Base-by-base conservation (phyloP, 2,113 vertebrate genomes). In the Neolamprologus variostigma region DNA sequence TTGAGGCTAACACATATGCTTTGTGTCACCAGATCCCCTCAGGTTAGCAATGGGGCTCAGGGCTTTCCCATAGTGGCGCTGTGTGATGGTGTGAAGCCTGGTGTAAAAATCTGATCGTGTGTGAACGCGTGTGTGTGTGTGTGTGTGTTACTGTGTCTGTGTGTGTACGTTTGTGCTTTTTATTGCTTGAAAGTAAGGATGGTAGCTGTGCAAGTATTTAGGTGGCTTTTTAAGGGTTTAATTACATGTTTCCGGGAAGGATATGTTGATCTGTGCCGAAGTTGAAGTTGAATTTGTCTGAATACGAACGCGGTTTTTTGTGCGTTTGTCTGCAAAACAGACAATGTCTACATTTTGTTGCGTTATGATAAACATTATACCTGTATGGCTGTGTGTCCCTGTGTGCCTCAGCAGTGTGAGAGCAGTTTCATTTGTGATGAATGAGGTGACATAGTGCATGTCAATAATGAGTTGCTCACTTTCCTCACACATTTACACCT, bases 1-100 rank as follows among this genome's bases (percentile, higher is more conserved):
- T 81, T 33, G 54, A 87, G 81, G 85, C 80, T 91, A 81, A 86
- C 93, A 93, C 93, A 93, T 95, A 94, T 89, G 93, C 84, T 94
- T 89, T 81, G 86, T 93, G 93, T 89, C 93, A 89, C 17, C 33
- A 73, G 79, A 91, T 91, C 91, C 90, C 92, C 86, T 86, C 86
- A 88, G 92, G 92, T 94, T 95, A 92, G 79, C 87, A 45, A 40
- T 33, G 21, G 78, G 23, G 83, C 86, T 92, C 28, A 4, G 57
- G 83, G 84, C 73, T 83, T 89, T 85, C 45, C 79, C 33, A 68
- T 85, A 76, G 82, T 87, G 82, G 85, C 61, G 47, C 61, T 14
- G 76, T 90, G 78, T 90, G 89, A 89, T 86, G 86, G 81, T 89
- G 92, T 90, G 91, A 94, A 88, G 83, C 51, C 54, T 71, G 53